Percentiles rank a stretch among this genome's conserved stretches.
These are phyloP conservation scores for Nebria brevicollis DNA, from an alignment of 2,888 invertebrate species.

Conservation along the genomic window DNA sequence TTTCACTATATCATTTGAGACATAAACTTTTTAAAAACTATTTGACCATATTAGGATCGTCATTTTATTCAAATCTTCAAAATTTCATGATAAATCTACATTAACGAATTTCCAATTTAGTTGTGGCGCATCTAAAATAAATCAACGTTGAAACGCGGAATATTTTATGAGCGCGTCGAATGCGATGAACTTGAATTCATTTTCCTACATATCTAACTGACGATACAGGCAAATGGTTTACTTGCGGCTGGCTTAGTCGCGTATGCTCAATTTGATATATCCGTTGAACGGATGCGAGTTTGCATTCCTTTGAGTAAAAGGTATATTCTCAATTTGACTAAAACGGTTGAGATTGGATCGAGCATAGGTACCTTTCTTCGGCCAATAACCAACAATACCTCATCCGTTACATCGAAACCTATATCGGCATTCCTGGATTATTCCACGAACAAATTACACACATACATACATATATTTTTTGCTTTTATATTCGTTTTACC, in stretches of 20 bases:
- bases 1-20: too few species aligned
- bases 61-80: too few species aligned
- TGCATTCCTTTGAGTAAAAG: conserved; percentile 10
- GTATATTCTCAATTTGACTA: conserved; percentile 29
- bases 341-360: conserved; percentile 21
- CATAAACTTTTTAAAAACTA: too few species aligned
- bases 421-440: neutral
- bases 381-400: neutral
- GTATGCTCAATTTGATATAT: conserved; percentile 24
- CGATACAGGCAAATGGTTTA: conserved; percentile 10
- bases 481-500: neutral
- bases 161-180: too few species aligned
- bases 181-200: neutral
- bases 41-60: too few species aligned
- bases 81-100: too few species aligned
- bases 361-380: neutral
- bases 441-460: neutral
- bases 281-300: neutral
- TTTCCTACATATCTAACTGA: neutral
- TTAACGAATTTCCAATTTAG: too few species aligned
- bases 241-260: neutral
- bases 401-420: neutral
- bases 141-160: too few species aligned
- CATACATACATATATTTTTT: neutral
- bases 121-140: too few species aligned